phyloP scores from a whole-genome alignment of 1,140 invertebrate genomes.

The Drosophila yakuba region DNA sequence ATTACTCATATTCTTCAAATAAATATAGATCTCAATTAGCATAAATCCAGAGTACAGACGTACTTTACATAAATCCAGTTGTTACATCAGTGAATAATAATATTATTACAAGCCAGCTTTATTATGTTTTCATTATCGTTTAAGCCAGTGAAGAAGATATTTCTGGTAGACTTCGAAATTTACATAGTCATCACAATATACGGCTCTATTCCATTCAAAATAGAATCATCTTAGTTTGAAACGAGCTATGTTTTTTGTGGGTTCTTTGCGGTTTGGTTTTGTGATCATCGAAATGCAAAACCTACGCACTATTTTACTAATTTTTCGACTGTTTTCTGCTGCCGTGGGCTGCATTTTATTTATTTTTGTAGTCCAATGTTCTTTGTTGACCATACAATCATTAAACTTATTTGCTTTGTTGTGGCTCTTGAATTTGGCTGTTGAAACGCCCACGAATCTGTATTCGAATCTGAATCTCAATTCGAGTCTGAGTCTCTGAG shows the following conservation, averaged over 20 bases:
- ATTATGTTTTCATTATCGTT: slow-evolving; percentile 14
- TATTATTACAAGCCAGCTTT: neutral
- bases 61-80: neutral
- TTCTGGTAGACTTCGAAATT: slow-evolving; percentile 11
- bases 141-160: slow-evolving; percentile 13
- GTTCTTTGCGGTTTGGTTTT: slow-evolving; percentile 48
- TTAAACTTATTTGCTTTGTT: slow-evolving; percentile 65
- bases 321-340: slow-evolving; percentile 36
- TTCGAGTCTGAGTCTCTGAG: slow-evolving; percentile 20
- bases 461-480: slow-evolving; percentile 18
- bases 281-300: slow-evolving; percentile 72
- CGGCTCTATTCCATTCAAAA: neutral
- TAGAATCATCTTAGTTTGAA: slow-evolving; percentile 44
- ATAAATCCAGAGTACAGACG: neutral
- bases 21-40: neutral
- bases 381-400: slow-evolving; percentile 62
- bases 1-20: neutral
- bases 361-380: slow-evolving; percentile 79
- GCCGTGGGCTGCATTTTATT: slow-evolving; percentile 72
- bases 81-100: slow-evolving; percentile 3
- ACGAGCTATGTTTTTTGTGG: slow-evolving; percentile 9
- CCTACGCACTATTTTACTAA: slow-evolving; percentile 59
- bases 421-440: slow-evolving; percentile 57
- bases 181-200: slow-evolving; percentile 9
- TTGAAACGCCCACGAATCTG: slow-evolving; percentile 42